Percentiles rank a stretch among this genome's conserved stretches.
These are phyloP conservation scores for Platycheirus albimanus DNA, from an alignment of 2,888 invertebrate genomes.

Conservation along the genomic window DNA sequence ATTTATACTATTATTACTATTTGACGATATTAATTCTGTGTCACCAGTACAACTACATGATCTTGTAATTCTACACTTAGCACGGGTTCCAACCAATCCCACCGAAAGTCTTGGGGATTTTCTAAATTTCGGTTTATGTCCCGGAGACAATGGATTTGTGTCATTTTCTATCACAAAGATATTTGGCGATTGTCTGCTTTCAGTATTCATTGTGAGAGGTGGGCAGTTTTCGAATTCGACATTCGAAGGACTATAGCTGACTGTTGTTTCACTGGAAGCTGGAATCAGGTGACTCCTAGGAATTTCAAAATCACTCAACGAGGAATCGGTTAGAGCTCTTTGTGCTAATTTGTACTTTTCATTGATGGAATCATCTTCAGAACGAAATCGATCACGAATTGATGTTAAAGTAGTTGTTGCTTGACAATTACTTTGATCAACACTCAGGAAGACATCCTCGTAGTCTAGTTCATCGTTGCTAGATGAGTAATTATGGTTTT, in stretches of 20 bases:
- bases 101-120: constrained; percentile 76
- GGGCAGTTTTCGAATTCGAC: constrained; percentile 58
- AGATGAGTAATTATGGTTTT: constrained; percentile 80
- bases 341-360: constrained; percentile 74
- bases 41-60: constrained; percentile 74
- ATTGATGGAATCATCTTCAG: constrained; percentile 78
- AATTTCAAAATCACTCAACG: constrained; percentile 76
- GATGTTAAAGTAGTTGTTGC: constrained; percentile 76
- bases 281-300: constrained; percentile 71
- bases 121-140: constrained; percentile 79
- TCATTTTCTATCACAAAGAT: constrained; percentile 79
- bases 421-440: constrained; percentile 76
- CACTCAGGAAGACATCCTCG: constrained; percentile 71
- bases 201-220: constrained; percentile 65
- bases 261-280: constrained; percentile 71
- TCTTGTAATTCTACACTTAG: constrained; percentile 69
- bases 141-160: constrained; percentile 76
- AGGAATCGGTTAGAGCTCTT: constrained; percentile 74
- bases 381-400: constrained; percentile 79
- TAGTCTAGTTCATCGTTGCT: constrained; percentile 77
- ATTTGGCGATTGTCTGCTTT: constrained; percentile 50
- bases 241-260: constrained; percentile 75
- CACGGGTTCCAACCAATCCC: constrained; percentile 57
- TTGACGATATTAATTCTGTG: constrained; percentile 67
- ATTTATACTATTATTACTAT: constrained; percentile 70